phyloP scores from a whole-genome alignment of 2,113 vertebrate species.

The Chloropsis hardwickii region DNA sequence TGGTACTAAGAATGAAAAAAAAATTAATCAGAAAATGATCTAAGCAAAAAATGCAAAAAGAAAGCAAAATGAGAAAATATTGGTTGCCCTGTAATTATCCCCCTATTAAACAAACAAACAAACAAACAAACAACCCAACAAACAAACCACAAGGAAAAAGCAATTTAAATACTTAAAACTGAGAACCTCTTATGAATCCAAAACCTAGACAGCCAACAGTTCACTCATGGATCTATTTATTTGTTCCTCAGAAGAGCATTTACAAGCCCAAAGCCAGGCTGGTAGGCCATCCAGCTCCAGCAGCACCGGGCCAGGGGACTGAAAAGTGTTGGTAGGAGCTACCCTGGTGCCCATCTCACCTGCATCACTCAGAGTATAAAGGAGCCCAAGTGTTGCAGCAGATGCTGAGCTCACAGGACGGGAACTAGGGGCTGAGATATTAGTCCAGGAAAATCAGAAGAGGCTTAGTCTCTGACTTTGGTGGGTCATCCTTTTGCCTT shows the following conservation, averaged over 20 bases:
- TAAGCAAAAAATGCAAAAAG: neutral
- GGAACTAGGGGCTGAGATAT: neutral
- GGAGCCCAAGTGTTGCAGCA: neutral
- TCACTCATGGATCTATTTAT: neutral
- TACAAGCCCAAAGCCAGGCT: neutral
- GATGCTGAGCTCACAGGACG: neutral
- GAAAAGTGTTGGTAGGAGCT: neutral
- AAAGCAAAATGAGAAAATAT: neutral
- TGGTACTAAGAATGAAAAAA: neutral
- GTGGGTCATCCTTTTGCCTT: neutral
- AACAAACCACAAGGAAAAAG: neutral
- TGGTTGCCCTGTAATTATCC: neutral
- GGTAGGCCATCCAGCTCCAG: neutral
- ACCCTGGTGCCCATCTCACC: neutral
- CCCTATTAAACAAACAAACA: neutral
- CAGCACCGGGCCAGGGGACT: neutral
- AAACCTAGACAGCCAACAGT: neutral
- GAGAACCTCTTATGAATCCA: neutral
- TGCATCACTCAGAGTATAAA: neutral
- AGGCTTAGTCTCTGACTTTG: neutral
- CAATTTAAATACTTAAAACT: neutral
- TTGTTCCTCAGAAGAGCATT: neutral
- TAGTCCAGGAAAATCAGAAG: neutral
- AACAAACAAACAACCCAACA: neutral
- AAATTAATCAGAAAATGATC: neutral